A percentile compares a stretch with the other conserved stretches of the same genome.
phyloP scores from a whole-genome alignment of 2,797 vertebrate species.

The Erethizon dorsatum region DNA sequence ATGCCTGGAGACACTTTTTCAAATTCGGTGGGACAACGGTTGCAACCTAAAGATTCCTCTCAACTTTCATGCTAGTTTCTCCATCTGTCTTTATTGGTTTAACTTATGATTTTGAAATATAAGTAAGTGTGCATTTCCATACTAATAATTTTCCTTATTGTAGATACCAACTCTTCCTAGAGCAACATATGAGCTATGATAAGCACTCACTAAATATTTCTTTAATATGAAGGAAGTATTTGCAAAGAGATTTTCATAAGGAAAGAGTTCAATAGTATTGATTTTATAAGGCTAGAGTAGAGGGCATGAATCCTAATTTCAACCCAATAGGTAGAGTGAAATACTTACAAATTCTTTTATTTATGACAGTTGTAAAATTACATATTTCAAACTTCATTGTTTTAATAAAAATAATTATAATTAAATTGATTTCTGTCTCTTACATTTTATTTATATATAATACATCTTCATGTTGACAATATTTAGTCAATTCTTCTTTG shows the following conservation, averaged over 20 bases:
- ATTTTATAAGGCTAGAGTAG: not conserved
- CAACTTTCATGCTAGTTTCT: slow-evolving; percentile 25
- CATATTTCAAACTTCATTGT: not conserved
- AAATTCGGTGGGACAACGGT: not conserved
- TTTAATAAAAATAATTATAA: slow-evolving; percentile 30
- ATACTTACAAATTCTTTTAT: not conserved
- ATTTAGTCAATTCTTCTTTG: not conserved
- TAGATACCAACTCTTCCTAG: not conserved
- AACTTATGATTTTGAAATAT: slow-evolving; percentile 45
- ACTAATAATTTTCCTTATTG: not conserved
- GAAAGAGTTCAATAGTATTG: not conserved
- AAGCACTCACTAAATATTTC: not conserved
- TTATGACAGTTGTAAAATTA: not conserved
- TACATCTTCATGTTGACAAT: not conserved
- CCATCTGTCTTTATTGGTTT: not conserved
- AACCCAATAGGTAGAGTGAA: not conserved
- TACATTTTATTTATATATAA: not conserved
- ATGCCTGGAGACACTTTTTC: not conserved
- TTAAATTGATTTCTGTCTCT: not conserved
- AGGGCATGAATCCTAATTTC: not conserved
- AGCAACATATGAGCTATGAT: not conserved
- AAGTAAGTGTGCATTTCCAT: not conserved
- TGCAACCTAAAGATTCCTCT: not conserved
- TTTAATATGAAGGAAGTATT: slow-evolving; percentile 26
- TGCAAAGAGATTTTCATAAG: not conserved